These are phyloP conservation scores for Drosophila subsilvestris DNA, from an alignment of 2,888 invertebrate genomes.

Conservation along the genomic window DNA sequence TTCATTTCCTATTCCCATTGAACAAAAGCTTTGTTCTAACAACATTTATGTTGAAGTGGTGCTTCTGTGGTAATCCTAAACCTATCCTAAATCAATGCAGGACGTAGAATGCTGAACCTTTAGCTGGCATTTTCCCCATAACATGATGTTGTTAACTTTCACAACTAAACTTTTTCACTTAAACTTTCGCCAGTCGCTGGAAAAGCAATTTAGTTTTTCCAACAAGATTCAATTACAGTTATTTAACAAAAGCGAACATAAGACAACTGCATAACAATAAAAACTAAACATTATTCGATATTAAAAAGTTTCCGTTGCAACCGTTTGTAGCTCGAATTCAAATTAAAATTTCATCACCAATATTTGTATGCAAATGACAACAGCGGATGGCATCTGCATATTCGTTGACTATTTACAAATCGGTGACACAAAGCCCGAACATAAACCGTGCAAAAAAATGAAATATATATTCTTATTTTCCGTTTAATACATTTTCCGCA, in stretches of 20 bases:
- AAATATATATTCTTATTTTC: conserved; percentile 29
- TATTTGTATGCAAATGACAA: conserved; percentile 32
- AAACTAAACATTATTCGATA: background rate
- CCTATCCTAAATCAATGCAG: background rate
- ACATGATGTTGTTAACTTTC: conserved; percentile 19
- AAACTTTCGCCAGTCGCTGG: conserved; percentile 2
- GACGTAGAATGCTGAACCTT: background rate
- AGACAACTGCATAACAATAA: conserved; percentile 5
- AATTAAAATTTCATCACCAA: background rate
- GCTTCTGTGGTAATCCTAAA: background rate
- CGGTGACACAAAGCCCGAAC: conserved; percentile 30
- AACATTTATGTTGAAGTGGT: background rate
- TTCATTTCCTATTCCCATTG: background rate
- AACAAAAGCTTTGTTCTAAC: background rate
- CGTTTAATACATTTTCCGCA: conserved; percentile 54
- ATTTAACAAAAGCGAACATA: conserved; percentile 4
- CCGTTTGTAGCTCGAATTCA: background rate
- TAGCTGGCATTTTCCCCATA: conserved; percentile 16
- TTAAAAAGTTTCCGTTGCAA: background rate
- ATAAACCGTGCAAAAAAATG: conserved; percentile 42
- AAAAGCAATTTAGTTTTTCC: conserved; percentile 28
- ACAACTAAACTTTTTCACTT: conserved; percentile 28
- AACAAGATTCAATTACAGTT: conserved; percentile 29
- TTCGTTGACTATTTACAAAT: conserved; percentile 26
- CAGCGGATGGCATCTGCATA: background rate